These are phyloP conservation scores for Macaria liturata DNA, from an alignment of 2,888 invertebrate genomes.

Conservation along the genomic window DNA sequence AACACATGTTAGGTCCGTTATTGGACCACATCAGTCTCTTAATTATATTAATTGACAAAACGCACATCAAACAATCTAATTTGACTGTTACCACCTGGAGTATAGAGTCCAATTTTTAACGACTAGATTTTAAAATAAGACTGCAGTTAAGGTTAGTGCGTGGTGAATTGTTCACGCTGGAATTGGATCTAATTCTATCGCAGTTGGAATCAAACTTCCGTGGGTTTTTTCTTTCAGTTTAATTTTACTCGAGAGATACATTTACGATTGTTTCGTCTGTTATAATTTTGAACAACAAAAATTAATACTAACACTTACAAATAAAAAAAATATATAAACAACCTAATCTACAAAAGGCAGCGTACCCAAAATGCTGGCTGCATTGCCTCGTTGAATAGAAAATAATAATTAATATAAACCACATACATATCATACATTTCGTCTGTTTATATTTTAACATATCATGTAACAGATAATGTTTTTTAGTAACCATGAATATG, in stretches of 20 bases:
- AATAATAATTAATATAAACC: no score
- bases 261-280: slow-evolving; percentile 37
- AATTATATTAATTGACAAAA: slow-evolving; percentile 71
- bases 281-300: slow-evolving; percentile 35
- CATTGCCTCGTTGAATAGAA: no score
- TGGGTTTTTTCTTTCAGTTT: neutral
- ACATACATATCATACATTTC: no score
- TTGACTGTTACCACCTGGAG: slow-evolving; percentile 24
- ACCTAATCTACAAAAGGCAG: no score
- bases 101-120: slow-evolving; percentile 25
- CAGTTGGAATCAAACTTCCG: slow-evolving; percentile 12
- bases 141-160: slow-evolving; percentile 6
- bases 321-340: no score
- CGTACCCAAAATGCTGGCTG: no score
- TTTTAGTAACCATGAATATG: no score
- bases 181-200: slow-evolving; percentile 11
- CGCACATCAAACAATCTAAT: slow-evolving; percentile 3
- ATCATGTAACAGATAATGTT: no score
- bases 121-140: slow-evolving; percentile 9
- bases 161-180: slow-evolving; percentile 3
- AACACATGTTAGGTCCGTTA: slow-evolving; percentile 60
- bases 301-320: no score
- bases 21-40: slow-evolving; percentile 56
- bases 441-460: neutral
- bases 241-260: slow-evolving; percentile 13